Evolutionary conservation across 2,113 vertebrate genomes (phyloP).

Genomic region (Sinocyclocheilus anshuiensis): DNA sequence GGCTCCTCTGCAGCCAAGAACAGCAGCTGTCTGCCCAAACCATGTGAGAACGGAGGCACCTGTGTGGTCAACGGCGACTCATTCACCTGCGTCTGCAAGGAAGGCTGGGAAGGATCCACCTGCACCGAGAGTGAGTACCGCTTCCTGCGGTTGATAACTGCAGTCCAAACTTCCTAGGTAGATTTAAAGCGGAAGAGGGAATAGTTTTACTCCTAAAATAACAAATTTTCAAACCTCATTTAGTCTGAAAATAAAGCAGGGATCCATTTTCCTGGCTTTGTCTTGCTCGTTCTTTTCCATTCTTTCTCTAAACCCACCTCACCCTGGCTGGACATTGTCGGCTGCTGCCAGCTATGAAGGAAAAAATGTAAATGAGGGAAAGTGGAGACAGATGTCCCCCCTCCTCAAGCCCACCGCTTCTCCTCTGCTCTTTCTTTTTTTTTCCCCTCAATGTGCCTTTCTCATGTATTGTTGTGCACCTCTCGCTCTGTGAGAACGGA

Average conservation of each 20-base stretch:
- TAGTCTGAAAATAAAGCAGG: slow-evolving; percentile 47
- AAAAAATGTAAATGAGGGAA: slow-evolving; percentile 80
- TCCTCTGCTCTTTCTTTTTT: slow-evolving; percentile 31
- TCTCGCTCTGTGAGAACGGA: slow-evolving; percentile 44
- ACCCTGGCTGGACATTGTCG: slow-evolving; percentile 70
- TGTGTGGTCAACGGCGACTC: slow-evolving; percentile 90
- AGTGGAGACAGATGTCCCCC: slow-evolving; percentile 93
- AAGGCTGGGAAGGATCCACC: slow-evolving; percentile 94
- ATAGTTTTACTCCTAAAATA: slow-evolving; percentile 50
- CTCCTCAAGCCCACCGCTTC: slow-evolving; percentile 53
- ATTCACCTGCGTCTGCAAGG: slow-evolving; percentile 96
- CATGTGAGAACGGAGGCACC: slow-evolving; percentile 93
- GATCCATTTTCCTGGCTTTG: slow-evolving; percentile 49
- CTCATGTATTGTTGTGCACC: slow-evolving; percentile 59
- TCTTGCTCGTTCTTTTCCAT: slow-evolving; percentile 50
- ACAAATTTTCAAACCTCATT: background rate
- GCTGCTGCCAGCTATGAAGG: slow-evolving; percentile 77
- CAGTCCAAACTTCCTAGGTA: background rate
- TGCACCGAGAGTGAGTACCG: slow-evolving; percentile 91
- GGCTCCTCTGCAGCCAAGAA: slow-evolving; percentile 83
- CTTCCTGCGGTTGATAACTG: no score
- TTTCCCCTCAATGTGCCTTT: slow-evolving; percentile 21
- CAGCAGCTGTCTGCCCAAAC: slow-evolving; percentile 94
- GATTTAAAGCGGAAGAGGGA: background rate
- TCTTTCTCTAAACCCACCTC: slow-evolving; percentile 4